A percentile compares a stretch with the other conserved stretches of the same genome.
Evolutionary conservation across 2,113 vertebrate species (phyloP).

Genomic region (Tachysurus vachellii): DNA sequence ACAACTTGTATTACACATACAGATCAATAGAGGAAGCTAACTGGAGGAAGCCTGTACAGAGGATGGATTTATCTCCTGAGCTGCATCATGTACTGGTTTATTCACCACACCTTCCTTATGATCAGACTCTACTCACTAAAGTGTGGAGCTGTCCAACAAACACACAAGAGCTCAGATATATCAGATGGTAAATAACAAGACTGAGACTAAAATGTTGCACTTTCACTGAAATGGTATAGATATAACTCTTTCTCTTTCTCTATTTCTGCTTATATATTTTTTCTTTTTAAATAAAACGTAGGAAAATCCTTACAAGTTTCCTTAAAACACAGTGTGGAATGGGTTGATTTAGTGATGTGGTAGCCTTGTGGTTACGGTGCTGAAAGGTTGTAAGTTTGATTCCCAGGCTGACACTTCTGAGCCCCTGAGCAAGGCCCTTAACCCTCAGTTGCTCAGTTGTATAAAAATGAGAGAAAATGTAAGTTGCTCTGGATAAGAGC

Average conservation of each 20-base stretch:
- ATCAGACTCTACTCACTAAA: neutral
- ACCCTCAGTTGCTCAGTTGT: no score
- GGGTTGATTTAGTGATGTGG: no score
- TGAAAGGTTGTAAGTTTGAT: no score
- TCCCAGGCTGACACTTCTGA: no score
- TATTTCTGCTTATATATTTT: neutral
- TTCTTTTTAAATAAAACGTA: neutral
- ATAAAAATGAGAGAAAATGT: no score
- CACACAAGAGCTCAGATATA: neutral
- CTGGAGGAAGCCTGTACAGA: neutral
- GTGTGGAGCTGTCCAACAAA: neutral
- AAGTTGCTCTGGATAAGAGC: no score
- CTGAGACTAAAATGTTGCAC: conserved; percentile 6
- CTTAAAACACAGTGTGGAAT: no score
- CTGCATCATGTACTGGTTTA: neutral
- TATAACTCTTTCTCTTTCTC: no score
- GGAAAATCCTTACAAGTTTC: neutral
- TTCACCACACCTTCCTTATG: neutral
- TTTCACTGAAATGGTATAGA: neutral
- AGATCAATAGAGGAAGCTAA: neutral
- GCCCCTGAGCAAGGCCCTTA: no score
- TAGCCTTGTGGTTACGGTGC: no score
- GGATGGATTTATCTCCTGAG: conserved; percentile 2
- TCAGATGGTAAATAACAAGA: conserved; percentile 2
- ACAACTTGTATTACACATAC: neutral